Percentiles rank a stretch among this genome's conserved stretches.
Conservation (phyloP, 2,888 invertebrate genomes). For the Leptarthrus brevirostris region DNA sequence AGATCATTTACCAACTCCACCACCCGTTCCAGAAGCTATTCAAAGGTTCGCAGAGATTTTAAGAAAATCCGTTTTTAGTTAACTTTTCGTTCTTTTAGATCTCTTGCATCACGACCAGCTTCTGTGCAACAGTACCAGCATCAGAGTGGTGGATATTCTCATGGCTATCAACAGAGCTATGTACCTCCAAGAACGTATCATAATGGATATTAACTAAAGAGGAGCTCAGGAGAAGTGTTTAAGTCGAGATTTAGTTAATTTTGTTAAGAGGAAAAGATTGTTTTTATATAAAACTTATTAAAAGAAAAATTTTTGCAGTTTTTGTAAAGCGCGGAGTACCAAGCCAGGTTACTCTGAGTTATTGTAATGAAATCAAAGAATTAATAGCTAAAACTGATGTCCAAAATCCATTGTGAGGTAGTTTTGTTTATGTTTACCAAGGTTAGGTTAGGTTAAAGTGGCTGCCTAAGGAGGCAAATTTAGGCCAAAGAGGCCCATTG, state of each 20-base stretch:
- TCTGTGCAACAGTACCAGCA: not conserved
- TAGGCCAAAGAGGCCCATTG: too few species aligned
- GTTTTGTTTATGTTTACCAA: too few species aligned
- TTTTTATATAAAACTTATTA: not conserved
- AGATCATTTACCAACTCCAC: conserved; percentile 81
- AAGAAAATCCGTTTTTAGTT: too few species aligned
- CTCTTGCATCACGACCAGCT: conserved; percentile 1
- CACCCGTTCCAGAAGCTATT: conserved; percentile 73
- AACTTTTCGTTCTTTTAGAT: conserved; percentile 9
- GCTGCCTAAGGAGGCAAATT: too few species aligned
- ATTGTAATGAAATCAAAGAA: too few species aligned
- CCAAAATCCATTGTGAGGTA: too few species aligned
- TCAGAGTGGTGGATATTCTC: conserved; percentile 15
- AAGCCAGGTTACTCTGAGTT: too few species aligned
- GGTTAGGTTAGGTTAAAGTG: too few species aligned
- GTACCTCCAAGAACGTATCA: not conserved
- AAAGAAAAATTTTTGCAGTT: not conserved
- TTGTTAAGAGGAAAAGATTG: not conserved
- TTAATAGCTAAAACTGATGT: too few species aligned
- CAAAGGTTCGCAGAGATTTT: too few species aligned
- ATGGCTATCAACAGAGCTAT: conserved; percentile 8
- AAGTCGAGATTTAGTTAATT: not conserved
- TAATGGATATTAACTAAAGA: not conserved
- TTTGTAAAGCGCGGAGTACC: too few species aligned
- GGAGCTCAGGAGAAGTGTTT: not conserved